Evolutionary conservation across 2,113 vertebrate species (phyloP), one percentile per base, ranked within the genome.

Genomic region (Martes martes): DNA sequence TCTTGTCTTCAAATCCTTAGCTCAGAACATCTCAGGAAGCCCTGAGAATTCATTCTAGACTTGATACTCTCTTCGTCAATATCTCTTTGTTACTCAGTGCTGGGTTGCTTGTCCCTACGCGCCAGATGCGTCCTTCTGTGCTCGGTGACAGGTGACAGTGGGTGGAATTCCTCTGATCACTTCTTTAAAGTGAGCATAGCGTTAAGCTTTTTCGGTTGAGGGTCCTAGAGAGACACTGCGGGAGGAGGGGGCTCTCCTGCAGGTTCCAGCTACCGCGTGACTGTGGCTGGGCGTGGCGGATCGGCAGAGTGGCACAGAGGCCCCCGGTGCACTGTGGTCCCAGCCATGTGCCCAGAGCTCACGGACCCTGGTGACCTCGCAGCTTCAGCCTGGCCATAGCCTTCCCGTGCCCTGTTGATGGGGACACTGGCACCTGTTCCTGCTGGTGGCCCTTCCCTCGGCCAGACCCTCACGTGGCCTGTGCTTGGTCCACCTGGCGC

Each of bases 391-490:
- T 74, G 7, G 45, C 18, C 52, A 26, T 19, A 50, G n/a, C 26
- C 26, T 91, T 85, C 45, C 24, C 21, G 6, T 28, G 31, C 23
- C 31, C 24, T 57, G 47, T 67, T 21, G 4, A 57, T 21, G 45
- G 9, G 16, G 26, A 71, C n/a, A 28, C 42, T 4, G 42, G 73
- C 24, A 42, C n/a, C 23, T 67, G 69, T 47, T 18, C 23, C 15
- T 36, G 36, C 10, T 9, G 15, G 26, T 4, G 11, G 45, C n/a
- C 7, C 21, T 52, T n/a, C 6, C 7, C 33, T 73, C 59, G 26
- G 42, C 3, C 1, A n/a, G 69, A 90, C 7, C 0, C 13, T 80
- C 7, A 1, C 3, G 0, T 2, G 16, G 36, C 50, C 39, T 47
- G 6, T 50, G 21, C 18, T 19, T 1, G 4, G 9, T 9, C 21